Conservation (phyloP, 2,888 invertebrate species). For the Hirtodrosophila duncani region DNA sequence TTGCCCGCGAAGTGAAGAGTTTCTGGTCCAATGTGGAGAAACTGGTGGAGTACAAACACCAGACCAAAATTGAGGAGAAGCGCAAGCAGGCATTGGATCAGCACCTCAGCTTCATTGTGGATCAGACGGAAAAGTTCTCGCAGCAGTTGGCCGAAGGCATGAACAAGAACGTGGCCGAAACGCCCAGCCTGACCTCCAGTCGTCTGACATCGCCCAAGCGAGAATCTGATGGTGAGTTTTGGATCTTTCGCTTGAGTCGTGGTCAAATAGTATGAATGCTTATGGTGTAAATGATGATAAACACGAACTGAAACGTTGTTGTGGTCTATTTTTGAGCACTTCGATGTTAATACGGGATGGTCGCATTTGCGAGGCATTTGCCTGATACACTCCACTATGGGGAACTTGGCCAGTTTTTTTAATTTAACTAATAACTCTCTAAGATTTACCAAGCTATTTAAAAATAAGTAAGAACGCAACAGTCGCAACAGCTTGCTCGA, state of each 20-base stretch:
- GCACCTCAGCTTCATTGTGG: constrained; percentile 98
- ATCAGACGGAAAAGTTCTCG: constrained; percentile 98
- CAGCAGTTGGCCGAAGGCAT: constrained; percentile 92
- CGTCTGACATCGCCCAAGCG: constrained; percentile 78
- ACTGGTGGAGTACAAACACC: constrained; percentile 96
- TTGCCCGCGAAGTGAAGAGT: constrained; percentile 94
- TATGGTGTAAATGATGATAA: constrained; percentile 68
- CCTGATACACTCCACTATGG: no score
- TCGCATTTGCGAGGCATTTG: constrained; percentile 78
- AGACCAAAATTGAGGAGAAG: constrained; percentile 94
- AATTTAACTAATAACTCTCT: neutral
- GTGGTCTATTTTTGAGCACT: constrained; percentile 75
- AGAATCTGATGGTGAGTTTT: constrained; percentile 80
- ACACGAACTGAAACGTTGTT: constrained; percentile 73
- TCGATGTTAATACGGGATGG: constrained; percentile 67
- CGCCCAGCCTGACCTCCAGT: constrained; percentile 79
- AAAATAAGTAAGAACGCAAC: no score
- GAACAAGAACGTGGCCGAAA: constrained; percentile 80
- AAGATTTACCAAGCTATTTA: no score
- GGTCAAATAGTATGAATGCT: neutral
- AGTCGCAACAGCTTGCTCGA: no score
- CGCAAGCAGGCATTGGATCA: constrained; percentile 96
- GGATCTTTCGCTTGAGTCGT: neutral
- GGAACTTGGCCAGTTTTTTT: no score
- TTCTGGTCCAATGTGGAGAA: constrained; percentile 99